Percentiles rank a stretch among this genome's conserved stretches.
Evolutionary conservation across 2,888 invertebrate species (phyloP).

Genomic region (Folsomia manolachei): DNA sequence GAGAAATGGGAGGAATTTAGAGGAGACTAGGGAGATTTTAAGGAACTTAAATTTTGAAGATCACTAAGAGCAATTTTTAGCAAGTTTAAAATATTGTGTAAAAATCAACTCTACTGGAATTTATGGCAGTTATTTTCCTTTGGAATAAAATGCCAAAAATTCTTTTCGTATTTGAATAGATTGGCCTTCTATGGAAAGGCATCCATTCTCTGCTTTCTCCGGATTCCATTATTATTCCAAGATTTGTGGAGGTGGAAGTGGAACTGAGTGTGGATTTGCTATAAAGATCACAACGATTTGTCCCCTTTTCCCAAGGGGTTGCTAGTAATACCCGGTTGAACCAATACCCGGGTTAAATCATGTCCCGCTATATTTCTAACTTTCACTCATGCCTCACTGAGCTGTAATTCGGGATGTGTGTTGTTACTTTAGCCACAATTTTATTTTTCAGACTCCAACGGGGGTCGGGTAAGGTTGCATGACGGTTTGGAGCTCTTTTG

Average conservation of each 20-base stretch:
- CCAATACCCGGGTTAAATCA: neutral
- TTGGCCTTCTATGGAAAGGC: too few relatives aligned
- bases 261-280: slow-evolving; percentile 50
- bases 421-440: neutral
- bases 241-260: slow-evolving; percentile 50
- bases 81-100: too few relatives aligned
- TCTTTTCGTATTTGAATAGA: too few relatives aligned
- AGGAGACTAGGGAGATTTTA: too few relatives aligned
- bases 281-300: slow-evolving; percentile 51
- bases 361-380: neutral
- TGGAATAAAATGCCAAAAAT: too few relatives aligned
- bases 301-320: slow-evolving; percentile 50
- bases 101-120: too few relatives aligned
- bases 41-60: too few relatives aligned
- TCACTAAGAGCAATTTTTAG: too few relatives aligned
- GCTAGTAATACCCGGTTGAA: too few relatives aligned
- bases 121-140: too few relatives aligned
- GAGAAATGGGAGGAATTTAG: too few relatives aligned
- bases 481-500: neutral
- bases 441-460: neutral
- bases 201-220: neutral
- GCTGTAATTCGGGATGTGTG: neutral
- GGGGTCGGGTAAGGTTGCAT: too few relatives aligned
- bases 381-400: neutral
- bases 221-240: slow-evolving; percentile 25